These are phyloP conservation scores for Leptothorax acervorum DNA, from an alignment of 2,888 invertebrate genomes.

Conservation along the genomic window DNA sequence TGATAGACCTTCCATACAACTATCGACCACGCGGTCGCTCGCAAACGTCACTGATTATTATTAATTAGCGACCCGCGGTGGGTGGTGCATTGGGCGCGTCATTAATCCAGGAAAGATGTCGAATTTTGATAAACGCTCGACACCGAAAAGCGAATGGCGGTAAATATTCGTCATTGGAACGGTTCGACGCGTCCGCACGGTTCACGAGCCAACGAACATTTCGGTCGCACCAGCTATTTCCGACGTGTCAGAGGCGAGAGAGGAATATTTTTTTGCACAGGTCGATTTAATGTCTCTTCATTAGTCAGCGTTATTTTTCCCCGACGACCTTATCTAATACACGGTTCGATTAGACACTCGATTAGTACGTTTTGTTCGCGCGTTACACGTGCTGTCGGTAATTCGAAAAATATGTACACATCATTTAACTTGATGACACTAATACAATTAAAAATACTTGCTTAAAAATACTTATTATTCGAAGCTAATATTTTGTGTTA, in stretches of 20 bases:
- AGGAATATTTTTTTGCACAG: constrained; percentile 30
- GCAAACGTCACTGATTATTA: constrained; percentile 51
- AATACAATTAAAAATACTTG: not conserved
- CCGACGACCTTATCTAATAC: constrained; percentile 27
- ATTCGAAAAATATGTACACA: not conserved
- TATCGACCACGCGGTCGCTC: constrained; percentile 12
- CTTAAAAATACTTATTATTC: not conserved
- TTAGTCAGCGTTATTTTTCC: constrained; percentile 54
- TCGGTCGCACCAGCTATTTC: constrained; percentile 65
- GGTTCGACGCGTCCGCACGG: constrained; percentile 71
- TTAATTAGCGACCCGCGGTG: constrained; percentile 36
- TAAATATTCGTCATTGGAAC: constrained; percentile 75
- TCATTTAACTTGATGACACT: not conserved
- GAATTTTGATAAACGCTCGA: constrained; percentile 72
- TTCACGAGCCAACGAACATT: constrained; percentile 76
- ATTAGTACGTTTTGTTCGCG: not conserved
- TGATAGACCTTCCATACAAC: constrained; percentile 1
- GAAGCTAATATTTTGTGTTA: not conserved
- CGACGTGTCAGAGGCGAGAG: constrained; percentile 18
- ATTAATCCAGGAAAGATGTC: constrained; percentile 65
- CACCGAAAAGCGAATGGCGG: constrained; percentile 63
- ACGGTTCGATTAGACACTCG: constrained; percentile 10
- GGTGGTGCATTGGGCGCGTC: constrained; percentile 4
- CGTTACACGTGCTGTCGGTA: not conserved
- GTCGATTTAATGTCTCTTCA: constrained; percentile 58